Conservation (phyloP, 1,140 invertebrate species). For the Helicoverpa armigera region DNA sequence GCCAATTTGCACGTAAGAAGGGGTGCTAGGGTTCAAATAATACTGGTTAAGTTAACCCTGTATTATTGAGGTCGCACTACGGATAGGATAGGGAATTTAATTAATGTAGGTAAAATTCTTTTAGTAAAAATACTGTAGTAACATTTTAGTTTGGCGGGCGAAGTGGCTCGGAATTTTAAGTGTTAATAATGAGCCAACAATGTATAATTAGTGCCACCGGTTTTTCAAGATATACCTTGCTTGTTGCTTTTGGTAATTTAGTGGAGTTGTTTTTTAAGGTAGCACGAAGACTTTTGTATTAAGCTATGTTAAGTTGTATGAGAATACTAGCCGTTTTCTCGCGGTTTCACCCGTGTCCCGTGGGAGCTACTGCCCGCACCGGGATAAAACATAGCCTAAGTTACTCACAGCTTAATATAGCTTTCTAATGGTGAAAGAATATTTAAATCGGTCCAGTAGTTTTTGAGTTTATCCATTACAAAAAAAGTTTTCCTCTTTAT, state of each 20-base stretch:
- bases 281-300: neutral
- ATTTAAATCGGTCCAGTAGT: no score
- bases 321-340: no score
- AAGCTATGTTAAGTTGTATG: neutral
- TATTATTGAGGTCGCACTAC: slow-evolving; percentile 45
- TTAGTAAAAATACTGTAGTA: slow-evolving; percentile 52
- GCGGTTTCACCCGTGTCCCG: no score
- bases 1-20: slow-evolving; percentile 23
- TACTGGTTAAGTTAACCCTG: slow-evolving; percentile 50
- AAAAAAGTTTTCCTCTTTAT: no score
- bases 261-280: neutral
- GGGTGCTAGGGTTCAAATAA: slow-evolving; percentile 50
- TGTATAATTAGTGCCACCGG: slow-evolving; percentile 43
- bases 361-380: no score
- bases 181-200: slow-evolving; percentile 50
- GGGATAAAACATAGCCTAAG: no score
- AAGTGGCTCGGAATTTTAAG: slow-evolving; percentile 57
- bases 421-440: no score
- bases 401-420: no score
- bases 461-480: no score
- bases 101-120: slow-evolving; percentile 64
- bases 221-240: slow-evolving; percentile 21
- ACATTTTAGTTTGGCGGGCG: slow-evolving; percentile 52
- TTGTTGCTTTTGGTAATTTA: slow-evolving; percentile 12
- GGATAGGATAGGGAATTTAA: slow-evolving; percentile 61